Percentiles rank a stretch among this genome's conserved stretches.
phyloP scores from a whole-genome alignment of 2,888 invertebrate species.

The Thereva unica region DNA sequence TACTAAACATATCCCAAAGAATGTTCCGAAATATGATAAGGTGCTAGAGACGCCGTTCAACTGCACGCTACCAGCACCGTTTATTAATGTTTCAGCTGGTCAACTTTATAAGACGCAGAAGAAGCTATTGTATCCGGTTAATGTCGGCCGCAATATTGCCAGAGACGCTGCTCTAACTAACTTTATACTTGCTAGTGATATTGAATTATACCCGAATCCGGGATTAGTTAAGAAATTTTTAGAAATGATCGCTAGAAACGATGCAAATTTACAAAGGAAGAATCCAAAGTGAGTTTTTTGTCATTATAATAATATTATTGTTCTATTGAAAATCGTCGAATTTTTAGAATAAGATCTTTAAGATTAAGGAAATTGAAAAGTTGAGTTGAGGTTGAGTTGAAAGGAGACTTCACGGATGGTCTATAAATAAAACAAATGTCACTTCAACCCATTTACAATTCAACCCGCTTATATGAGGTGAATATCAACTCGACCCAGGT shows the following conservation, averaged over 20 bases:
- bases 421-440: too few relatives aligned
- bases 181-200: slow-evolving; percentile 83
- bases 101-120: slow-evolving; percentile 79
- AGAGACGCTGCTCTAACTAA: slow-evolving; percentile 80
- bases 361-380: too few relatives aligned
- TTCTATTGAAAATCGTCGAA: too few relatives aligned
- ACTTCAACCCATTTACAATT: too few relatives aligned
- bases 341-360: too few relatives aligned
- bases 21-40: slow-evolving; percentile 68
- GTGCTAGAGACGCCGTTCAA: slow-evolving; percentile 69
- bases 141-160: slow-evolving; percentile 88
- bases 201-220: slow-evolving; percentile 88
- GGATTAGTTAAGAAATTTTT: slow-evolving; percentile 79
- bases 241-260: slow-evolving; percentile 79
- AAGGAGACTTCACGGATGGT: too few relatives aligned
- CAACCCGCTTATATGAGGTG: too few relatives aligned
- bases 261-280: slow-evolving; percentile 65
- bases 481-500: too few relatives aligned
- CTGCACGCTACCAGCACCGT: slow-evolving; percentile 73
- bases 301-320: not conserved
- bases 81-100: slow-evolving; percentile 66
- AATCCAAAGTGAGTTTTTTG: slow-evolving; percentile 61
- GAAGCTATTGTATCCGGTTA: slow-evolving; percentile 84
- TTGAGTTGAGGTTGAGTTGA: too few relatives aligned
- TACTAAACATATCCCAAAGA: slow-evolving; percentile 80